Percentiles rank a stretch among this genome's conserved stretches.
These are phyloP conservation scores for Sander lucioperca DNA, from an alignment of 2,113 vertebrate species.

Conservation along the genomic window DNA sequence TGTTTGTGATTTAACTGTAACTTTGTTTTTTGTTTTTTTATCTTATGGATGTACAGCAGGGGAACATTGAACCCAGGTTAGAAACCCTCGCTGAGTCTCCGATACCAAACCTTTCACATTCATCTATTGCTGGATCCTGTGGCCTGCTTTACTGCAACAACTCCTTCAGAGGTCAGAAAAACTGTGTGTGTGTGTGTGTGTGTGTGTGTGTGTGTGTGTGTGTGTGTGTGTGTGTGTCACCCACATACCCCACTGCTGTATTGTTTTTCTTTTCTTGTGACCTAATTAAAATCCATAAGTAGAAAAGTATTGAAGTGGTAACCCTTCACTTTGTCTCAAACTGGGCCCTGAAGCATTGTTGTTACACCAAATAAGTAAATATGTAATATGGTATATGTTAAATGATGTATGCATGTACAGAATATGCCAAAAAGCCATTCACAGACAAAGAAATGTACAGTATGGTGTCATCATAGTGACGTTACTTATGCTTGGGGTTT, in stretches of 20 bases:
- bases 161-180: slow-evolving; percentile 70
- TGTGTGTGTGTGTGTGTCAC: too few species aligned
- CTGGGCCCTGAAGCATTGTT: neutral
- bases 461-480: neutral
- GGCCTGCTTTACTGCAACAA: slow-evolving; percentile 68
- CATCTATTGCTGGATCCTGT: slow-evolving; percentile 70
- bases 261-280: neutral
- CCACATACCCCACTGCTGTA: too few species aligned
- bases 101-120: slow-evolving; percentile 52
- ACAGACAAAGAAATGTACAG: too few species aligned
- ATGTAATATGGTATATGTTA: neutral
- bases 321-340: too few species aligned
- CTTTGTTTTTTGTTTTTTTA: neutral
- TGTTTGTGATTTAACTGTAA: slow-evolving; percentile 6
- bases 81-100: slow-evolving; percentile 73
- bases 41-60: slow-evolving; percentile 54
- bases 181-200: neutral
- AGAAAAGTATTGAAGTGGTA: neutral
- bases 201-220: too few species aligned
- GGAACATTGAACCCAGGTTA: slow-evolving; percentile 68
- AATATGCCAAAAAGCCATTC: neutral
- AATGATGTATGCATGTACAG: neutral
- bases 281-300: neutral
- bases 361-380: neutral
- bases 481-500: neutral